Evolutionary conservation across 2,113 vertebrate genomes (phyloP).

Genomic region (Mastomys natalensis): DNA sequence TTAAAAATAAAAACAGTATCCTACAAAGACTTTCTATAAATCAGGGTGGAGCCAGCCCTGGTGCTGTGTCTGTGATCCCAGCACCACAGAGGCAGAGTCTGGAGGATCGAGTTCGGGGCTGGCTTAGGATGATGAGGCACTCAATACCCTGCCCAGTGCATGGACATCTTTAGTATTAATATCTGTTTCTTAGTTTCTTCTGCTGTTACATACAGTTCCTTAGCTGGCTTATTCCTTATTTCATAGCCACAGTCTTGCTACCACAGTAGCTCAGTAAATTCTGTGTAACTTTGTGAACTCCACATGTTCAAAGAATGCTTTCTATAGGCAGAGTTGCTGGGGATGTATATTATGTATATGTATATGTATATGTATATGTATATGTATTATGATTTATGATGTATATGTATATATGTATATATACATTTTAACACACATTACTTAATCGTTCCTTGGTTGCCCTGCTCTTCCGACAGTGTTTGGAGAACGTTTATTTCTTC

Average conservation of each 20-base stretch:
- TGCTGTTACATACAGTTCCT: background rate
- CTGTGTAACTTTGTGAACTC: background rate
- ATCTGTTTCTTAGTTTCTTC: background rate
- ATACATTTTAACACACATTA: background rate
- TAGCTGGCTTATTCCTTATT: conserved; percentile 22
- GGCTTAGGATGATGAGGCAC: background rate
- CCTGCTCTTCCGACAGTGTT: background rate
- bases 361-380: too few relatives aligned
- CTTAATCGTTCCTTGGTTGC: background rate
- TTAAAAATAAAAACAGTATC: background rate
- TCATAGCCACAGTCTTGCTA: conserved; percentile 1
- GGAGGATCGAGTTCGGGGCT: background rate
- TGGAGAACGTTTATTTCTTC: background rate
- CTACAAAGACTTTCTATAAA: background rate
- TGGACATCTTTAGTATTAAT: background rate
- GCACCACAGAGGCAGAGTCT: background rate
- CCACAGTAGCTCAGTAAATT: background rate
- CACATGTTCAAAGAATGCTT: background rate
- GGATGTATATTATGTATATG: background rate
- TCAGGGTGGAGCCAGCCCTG: background rate
- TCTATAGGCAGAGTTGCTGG: background rate
- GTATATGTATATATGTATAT: background rate
- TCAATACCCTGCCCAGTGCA: too few relatives aligned
- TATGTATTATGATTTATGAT: background rate
- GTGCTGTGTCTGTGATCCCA: background rate